These are phyloP conservation scores for Spea hammondii DNA, from an alignment of 2,797 vertebrate species.

Conservation along the genomic window DNA sequence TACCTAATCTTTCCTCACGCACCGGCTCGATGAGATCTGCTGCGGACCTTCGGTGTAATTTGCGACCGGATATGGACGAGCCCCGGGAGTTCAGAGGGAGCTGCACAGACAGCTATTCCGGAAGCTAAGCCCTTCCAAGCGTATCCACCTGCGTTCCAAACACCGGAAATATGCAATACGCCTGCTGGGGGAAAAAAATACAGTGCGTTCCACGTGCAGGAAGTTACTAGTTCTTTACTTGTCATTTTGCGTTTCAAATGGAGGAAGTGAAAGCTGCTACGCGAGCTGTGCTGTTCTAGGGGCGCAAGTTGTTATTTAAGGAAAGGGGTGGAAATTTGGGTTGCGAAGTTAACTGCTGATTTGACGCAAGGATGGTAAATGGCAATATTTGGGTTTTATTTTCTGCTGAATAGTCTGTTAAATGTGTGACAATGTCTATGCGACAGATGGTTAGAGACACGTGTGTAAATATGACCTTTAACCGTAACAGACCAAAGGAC, in stretches of 20 bases:
- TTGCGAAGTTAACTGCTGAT: background rate
- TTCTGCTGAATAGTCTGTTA: background rate
- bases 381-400: background rate
- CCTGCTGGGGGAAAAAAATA: background rate
- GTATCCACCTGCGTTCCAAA: constrained; percentile 39
- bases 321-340: background rate
- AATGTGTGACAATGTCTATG: background rate
- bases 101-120: constrained; percentile 23
- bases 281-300: background rate
- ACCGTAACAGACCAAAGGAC: background rate
- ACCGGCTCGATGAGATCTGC: constrained; percentile 2
- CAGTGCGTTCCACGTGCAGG: constrained; percentile 18
- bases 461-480: constrained; percentile 38
- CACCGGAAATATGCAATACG: constrained; percentile 19
- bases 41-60: background rate
- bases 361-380: background rate
- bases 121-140: constrained; percentile 1
- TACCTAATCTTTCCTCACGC: background rate
- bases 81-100: constrained; percentile 1
- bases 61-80: constrained; percentile 18
- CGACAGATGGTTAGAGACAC: background rate
- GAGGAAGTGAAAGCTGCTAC: background rate
- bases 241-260: constrained; percentile 29
- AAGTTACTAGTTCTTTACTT: background rate
- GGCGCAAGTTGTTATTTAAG: background rate